A percentile compares a stretch with the other conserved stretches of the same genome.
Conservation (phyloP, 2,888 invertebrate species). For the Apamea epomidion region DNA sequence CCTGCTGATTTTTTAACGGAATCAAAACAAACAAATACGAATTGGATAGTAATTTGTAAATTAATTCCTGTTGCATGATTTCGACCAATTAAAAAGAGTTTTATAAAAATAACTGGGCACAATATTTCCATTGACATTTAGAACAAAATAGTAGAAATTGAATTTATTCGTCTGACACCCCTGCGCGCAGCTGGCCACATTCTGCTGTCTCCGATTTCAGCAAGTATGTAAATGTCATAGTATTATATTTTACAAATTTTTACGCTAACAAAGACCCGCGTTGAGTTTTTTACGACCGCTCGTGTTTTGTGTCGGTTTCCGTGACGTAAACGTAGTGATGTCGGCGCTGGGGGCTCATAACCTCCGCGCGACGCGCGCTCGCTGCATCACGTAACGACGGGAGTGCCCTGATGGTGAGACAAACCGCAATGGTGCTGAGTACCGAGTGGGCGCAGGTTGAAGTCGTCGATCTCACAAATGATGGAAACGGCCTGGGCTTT, state of each 20-base stretch:
- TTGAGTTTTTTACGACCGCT: constrained; percentile 68
- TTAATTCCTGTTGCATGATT: neutral
- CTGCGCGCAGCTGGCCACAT: constrained; percentile 86
- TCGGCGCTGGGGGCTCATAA: constrained; percentile 77
- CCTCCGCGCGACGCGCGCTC: constrained; percentile 78
- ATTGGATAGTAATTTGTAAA: neutral
- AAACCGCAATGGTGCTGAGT: constrained; percentile 94
- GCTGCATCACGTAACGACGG: constrained; percentile 86
- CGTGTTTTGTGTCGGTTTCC: constrained; percentile 65
- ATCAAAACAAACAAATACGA: constrained; percentile 21
- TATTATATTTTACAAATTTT: constrained; percentile 77
- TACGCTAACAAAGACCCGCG: constrained; percentile 71
- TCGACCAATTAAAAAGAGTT: neutral
- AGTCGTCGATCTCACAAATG: constrained; percentile 99
- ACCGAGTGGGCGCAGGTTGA: constrained; percentile 99
- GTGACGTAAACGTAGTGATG: constrained; percentile 72
- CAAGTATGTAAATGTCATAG: constrained; percentile 91
- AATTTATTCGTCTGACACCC: constrained; percentile 80
- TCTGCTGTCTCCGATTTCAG: constrained; percentile 88
- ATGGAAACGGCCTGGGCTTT: constrained; percentile 99
- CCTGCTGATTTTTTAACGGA: neutral
- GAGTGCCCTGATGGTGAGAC: constrained; percentile 87
- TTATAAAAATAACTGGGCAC: constrained; percentile 14
- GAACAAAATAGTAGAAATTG: constrained; percentile 61
- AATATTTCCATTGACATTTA: constrained; percentile 39